Conservation (phyloP, 2,113 vertebrate species). For the Syrmaticus mikado region DNA sequence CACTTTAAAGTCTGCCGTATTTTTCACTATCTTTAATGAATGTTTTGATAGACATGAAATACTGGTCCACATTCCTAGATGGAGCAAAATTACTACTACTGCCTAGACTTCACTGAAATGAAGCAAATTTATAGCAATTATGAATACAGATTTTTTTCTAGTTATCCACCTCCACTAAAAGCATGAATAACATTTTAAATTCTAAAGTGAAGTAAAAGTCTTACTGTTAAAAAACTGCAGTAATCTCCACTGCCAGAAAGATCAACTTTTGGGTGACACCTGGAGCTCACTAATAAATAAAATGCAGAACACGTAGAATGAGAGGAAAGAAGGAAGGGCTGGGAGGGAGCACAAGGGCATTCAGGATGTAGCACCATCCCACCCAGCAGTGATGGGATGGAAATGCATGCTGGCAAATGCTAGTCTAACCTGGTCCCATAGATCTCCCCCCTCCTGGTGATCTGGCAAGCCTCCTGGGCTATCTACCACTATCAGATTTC, state of each 20-base stretch:
- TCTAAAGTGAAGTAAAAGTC: background rate
- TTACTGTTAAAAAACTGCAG: background rate
- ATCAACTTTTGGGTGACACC: background rate
- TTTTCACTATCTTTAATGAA: background rate
- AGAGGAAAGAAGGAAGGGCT: background rate
- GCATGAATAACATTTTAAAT: background rate
- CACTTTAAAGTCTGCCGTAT: background rate
- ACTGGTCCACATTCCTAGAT: background rate
- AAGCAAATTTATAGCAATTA: background rate
- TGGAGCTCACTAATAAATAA: background rate
- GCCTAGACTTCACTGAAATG: background rate
- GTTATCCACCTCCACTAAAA: background rate
- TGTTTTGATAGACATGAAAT: background rate
- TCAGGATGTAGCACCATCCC: background rate
- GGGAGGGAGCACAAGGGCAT: background rate
- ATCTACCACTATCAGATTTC: background rate
- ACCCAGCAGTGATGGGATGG: background rate
- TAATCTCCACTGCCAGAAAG: background rate
- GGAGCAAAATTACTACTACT: background rate
- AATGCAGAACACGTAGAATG: accelerated
- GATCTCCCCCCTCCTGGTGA: background rate
- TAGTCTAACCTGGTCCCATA: background rate
- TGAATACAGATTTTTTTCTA: background rate
- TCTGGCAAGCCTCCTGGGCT: background rate
- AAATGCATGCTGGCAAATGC: background rate